Evolutionary conservation across 1,140 invertebrate genomes (phyloP), one percentile per base, ranked within the genome.

Genomic region (Antheraea mylitta): DNA sequence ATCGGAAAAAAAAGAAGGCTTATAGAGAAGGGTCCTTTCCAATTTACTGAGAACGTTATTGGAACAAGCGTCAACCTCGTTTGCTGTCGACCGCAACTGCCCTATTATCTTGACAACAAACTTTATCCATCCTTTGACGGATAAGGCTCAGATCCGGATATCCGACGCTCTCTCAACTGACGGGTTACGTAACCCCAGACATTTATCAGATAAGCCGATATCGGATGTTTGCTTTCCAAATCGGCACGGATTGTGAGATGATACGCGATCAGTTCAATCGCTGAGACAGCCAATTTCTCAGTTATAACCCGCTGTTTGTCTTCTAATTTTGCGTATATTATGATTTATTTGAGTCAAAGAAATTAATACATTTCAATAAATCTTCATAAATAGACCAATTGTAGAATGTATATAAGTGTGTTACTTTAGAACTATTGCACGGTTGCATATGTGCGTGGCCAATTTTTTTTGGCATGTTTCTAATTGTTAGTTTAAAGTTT

Each of bases 191-290:
- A 53, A 16, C 45, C 16, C 11, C 45, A 13, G 45, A 53, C 45
- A 53, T 53, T 53, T 53, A 53, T 53, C 45, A 16, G 45, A 53
- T 53, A 53, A 53, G 45, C 45, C 45, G 45, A 53, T 53, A 53
- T 53, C 45, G 11, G 45, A 53, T 53, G 13, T 53, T 53, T n/a
- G 45, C 45, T n/a, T 16, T 53, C 16, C 45, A 13, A 53, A 53
- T 16, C 16, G 45, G 45, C 45, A 16, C 45, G 45, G 45, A 53
- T 53, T 53, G 45, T 53, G 45, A 53, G 45, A 53, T 53, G 45
- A 53, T 53, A 53, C 13, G 11, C 45, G 11, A 53, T 53, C 45
- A 13, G 7, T 53, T 53, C 45, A 53, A 53, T 53, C 45, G 16
- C 45, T 53, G 9, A 7, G 45, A 16, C 16, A 53, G 16, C 45